These are phyloP conservation scores for Trissonchulus latispiculum DNA, from an alignment of 2,888 invertebrate species.

Conservation along the genomic window DNA sequence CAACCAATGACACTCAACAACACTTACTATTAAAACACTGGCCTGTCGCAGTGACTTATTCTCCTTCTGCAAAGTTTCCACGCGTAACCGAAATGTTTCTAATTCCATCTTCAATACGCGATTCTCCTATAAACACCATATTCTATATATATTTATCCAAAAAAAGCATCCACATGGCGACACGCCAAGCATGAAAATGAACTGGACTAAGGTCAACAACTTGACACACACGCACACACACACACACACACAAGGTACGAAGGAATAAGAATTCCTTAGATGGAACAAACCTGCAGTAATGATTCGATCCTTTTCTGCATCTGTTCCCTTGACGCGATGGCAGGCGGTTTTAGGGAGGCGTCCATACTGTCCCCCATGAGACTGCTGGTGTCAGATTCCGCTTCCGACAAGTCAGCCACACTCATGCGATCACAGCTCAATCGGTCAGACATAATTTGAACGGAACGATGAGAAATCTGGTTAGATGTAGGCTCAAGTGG, in stretches of 20 bases:
- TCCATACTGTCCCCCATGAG: constrained; percentile 22
- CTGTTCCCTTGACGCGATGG: constrained; percentile 41
- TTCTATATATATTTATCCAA: too few species aligned
- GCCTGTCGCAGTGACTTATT: constrained; percentile 85
- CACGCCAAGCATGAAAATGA: too few species aligned
- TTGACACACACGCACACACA: too few species aligned
- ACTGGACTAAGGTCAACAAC: too few species aligned
- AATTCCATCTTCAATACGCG: constrained; percentile 74
- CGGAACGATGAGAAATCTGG: too few species aligned
- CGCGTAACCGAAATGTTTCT: constrained; percentile 86
- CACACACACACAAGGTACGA: too few species aligned
- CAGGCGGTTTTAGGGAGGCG: constrained; percentile 30
- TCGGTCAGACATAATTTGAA: background rate
- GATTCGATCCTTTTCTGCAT: constrained; percentile 63
- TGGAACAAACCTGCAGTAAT: constrained; percentile 61
- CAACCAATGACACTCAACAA: too few species aligned
- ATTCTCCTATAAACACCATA: constrained; percentile 61
- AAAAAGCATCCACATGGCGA: too few species aligned
- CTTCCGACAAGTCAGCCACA: constrained; percentile 24
- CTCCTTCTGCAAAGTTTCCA: constrained; percentile 84
- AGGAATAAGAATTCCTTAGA: too few species aligned
- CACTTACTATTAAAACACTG: constrained; percentile 92
- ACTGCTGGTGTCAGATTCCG: constrained; percentile 26
- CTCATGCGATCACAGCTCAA: background rate
- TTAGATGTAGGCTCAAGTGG: too few species aligned